Percentiles rank a stretch among this genome's conserved stretches.
phyloP scores from a whole-genome alignment of 2,797 vertebrate genomes.

The Sebastolobus altivelis region DNA sequence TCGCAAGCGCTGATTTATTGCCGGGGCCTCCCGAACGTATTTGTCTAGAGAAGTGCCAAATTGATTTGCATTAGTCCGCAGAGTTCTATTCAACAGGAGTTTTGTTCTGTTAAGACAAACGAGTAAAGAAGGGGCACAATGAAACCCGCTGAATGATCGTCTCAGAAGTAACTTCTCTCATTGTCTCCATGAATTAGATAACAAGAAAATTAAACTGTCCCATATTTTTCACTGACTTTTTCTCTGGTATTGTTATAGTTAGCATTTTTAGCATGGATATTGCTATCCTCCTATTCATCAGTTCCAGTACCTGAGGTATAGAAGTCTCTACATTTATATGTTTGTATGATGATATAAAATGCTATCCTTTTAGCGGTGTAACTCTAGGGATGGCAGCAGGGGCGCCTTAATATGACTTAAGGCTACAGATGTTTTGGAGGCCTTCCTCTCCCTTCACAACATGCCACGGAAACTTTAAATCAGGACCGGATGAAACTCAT shows the following conservation, averaged over 20 bases:
- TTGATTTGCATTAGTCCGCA: constrained; percentile 46
- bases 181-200: constrained; percentile 30
- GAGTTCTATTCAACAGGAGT: constrained; percentile 20
- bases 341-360: background rate
- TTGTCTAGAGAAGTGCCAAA: constrained; percentile 49
- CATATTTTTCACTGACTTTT: constrained; percentile 1
- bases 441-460: too few relatives aligned
- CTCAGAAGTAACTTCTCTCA: background rate
- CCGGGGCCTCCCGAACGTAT: constrained; percentile 32
- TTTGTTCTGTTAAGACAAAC: background rate
- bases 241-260: background rate
- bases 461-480: too few relatives aligned
- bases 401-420: background rate
- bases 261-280: constrained; percentile 15
- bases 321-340: background rate
- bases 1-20: constrained; percentile 57
- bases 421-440: background rate
- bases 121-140: background rate
- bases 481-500: too few relatives aligned
- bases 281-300: background rate
- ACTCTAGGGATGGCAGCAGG: background rate
- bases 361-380: rapidly evolving
- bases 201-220: constrained; percentile 3
- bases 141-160: background rate
- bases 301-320: background rate